Evolutionary conservation across 2,888 invertebrate genomes (phyloP).

Genomic region (Deilephila elpenor): DNA sequence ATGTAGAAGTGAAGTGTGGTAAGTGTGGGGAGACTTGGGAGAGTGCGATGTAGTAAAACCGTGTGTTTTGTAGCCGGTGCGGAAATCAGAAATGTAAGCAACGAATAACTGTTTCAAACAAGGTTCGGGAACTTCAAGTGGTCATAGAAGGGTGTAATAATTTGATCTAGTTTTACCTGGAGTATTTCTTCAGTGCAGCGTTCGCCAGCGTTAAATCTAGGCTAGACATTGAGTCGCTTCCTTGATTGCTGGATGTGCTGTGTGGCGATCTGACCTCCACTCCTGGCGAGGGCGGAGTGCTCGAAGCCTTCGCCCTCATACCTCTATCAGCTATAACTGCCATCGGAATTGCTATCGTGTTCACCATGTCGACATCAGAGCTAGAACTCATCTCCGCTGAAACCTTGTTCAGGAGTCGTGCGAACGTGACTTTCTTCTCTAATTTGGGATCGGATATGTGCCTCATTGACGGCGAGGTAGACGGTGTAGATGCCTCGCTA

Average conservation of each 20-base stretch:
- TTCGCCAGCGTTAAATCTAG: constrained; percentile 87
- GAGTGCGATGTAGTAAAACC: neutral
- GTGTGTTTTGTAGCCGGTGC: neutral
- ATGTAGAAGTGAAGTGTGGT: neutral
- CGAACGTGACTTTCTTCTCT: constrained; percentile 92
- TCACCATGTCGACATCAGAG: constrained; percentile 87
- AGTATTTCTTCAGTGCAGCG: constrained; percentile 84
- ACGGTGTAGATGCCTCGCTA: constrained; percentile 79
- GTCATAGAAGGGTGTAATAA: constrained; percentile 6
- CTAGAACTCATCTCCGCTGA: constrained; percentile 92
- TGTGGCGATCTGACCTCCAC: constrained; percentile 86
- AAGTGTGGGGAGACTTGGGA: neutral
- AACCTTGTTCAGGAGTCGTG: constrained; percentile 89
- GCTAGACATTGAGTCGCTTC: constrained; percentile 91
- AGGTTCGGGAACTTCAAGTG: neutral
- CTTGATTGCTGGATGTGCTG: constrained; percentile 90
- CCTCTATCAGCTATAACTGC: constrained; percentile 75
- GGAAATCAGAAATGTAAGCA: neutral
- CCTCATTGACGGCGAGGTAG: constrained; percentile 83
- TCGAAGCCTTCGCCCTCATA: constrained; percentile 72
- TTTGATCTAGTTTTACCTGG: constrained; percentile 57
- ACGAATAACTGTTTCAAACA: neutral
- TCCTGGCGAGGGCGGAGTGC: constrained; percentile 87
- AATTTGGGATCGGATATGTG: constrained; percentile 87
- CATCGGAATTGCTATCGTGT: constrained; percentile 80